Evolutionary conservation across 2,797 vertebrate genomes (phyloP), one percentile per base, ranked within the genome.

Genomic region (Hyperoplus lanceolatus): DNA sequence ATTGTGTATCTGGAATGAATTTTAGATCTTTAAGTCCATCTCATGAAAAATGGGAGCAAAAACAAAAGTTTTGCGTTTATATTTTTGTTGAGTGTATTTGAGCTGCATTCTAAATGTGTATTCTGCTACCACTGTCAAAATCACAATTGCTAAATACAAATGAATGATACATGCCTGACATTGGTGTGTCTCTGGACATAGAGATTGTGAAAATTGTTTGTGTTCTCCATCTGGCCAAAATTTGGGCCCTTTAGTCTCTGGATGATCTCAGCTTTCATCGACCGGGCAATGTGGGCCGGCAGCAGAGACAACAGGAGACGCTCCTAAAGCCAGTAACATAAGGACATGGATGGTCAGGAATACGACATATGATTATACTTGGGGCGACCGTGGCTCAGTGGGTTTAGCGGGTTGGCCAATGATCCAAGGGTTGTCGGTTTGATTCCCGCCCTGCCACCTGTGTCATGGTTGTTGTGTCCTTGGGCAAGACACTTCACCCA

Each of bases 191-290:
- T 95, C 87, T 98, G 97, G 74, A 98, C 97, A 14, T 98, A 98
- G 36, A 98, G 95, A 82, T 98, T 98, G 93, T 98, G 97, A 83
- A 98, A 98, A 90, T 98, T 98, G 94, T 98, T 98, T 70, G 97
- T 97, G 90, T 97, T 98, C 81, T 98, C 97, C 78, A 97, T 94
- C 63, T 98, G 97, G 55, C 97, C 97, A 36, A 97, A 97, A 66
- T 96, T 97, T 41, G 97, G 97, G 63, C 97, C 97, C 83, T 98
- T 97, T 38, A 98, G 91, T 76, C 97, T 94, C 92, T 98, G 97
- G 87, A 98, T 98, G 86, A 98, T 98, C 92, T 98, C 97, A 4
- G 97, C 97, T 83, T 98, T 98, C 97, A 98, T 98, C 78, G 98
- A 97, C 85, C 97, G 96, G 70, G 97, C 97, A 18, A 98, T 98